Percentiles rank a stretch among this genome's conserved stretches.
These are phyloP conservation scores for Endotricha flammealis DNA, from an alignment of 2,888 invertebrate species.

Conservation along the genomic window DNA sequence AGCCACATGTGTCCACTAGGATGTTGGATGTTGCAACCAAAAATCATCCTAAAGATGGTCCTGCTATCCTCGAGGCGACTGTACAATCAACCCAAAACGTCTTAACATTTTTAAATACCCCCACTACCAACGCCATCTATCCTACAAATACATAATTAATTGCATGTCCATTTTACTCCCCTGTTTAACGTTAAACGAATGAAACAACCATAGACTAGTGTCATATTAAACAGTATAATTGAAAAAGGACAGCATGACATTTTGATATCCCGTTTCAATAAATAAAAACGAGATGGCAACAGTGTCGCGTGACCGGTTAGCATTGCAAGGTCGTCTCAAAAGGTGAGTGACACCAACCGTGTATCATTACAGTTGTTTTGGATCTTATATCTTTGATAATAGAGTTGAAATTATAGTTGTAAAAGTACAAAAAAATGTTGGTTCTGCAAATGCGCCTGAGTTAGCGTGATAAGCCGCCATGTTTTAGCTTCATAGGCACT, in stretches of 20 bases:
- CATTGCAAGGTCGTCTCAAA: slow-evolving; percentile 74
- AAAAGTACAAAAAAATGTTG: slow-evolving; percentile 1
- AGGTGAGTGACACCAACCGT: slow-evolving; percentile 62
- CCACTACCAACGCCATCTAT: slow-evolving; percentile 37
- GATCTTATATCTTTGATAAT: slow-evolving; percentile 1
- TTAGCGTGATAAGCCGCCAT: slow-evolving; percentile 60
- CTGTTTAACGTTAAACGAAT: slow-evolving; percentile 29
- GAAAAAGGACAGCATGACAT: slow-evolving; percentile 32
- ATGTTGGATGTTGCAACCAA: too few species aligned
- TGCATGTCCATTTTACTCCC: slow-evolving; percentile 33
- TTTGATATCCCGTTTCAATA: slow-evolving; percentile 21
- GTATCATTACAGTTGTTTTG: slow-evolving; percentile 12
- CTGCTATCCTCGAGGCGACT: too few species aligned
- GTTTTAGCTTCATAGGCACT: slow-evolving; percentile 46
- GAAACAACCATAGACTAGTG: slow-evolving; percentile 36
- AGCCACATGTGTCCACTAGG: too few species aligned
- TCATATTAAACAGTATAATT: too few species aligned
- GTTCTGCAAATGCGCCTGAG: slow-evolving; percentile 30
- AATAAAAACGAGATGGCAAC: slow-evolving; percentile 37
- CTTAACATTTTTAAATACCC: too few species aligned
- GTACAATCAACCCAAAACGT: too few species aligned
- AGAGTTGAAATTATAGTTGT: slow-evolving; percentile 21
- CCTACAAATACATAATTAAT: slow-evolving; percentile 14
- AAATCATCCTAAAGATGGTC: too few species aligned
- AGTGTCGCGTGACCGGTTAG: slow-evolving; percentile 65